Evolutionary conservation across 2,797 vertebrate species (phyloP).

Genomic region (Serranus cabrilla): DNA sequence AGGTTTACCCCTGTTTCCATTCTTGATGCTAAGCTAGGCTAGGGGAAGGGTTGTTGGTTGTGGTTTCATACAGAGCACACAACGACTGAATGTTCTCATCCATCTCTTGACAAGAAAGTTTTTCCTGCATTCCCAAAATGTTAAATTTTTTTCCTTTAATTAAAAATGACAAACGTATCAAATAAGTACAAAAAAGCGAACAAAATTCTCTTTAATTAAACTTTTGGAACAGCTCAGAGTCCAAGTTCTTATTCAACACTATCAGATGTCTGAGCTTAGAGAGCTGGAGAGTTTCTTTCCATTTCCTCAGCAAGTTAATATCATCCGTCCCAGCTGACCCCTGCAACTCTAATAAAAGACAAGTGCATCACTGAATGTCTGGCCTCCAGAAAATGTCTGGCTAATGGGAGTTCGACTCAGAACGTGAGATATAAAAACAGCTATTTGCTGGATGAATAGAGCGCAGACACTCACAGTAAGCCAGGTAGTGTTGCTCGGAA

Average conservation of each 20-base stretch:
- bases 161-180: not conserved
- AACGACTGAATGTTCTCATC: not conserved
- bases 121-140: too few species aligned
- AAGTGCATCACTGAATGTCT: not conserved
- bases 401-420: not conserved
- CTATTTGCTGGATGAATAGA: not conserved
- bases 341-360: not conserved
- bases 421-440: not conserved
- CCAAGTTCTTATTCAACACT: not conserved
- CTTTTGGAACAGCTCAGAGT: not conserved
- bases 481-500: not conserved
- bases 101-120: not conserved
- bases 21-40: not conserved
- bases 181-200: not conserved
- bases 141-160: not conserved
- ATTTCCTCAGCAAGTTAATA: constrained; percentile 1
- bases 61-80: not conserved
- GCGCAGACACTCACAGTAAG: not conserved
- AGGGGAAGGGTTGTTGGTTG: not conserved
- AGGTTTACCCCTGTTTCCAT: too few species aligned
- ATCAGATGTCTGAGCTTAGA: not conserved
- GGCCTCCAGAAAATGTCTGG: constrained; percentile 2
- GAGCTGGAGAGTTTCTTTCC: not conserved
- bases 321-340: not conserved
- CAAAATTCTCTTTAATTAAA: not conserved